Base-by-base conservation (phyloP, 2,113 vertebrate species). In the Tachuris rubrigastra region DNA sequence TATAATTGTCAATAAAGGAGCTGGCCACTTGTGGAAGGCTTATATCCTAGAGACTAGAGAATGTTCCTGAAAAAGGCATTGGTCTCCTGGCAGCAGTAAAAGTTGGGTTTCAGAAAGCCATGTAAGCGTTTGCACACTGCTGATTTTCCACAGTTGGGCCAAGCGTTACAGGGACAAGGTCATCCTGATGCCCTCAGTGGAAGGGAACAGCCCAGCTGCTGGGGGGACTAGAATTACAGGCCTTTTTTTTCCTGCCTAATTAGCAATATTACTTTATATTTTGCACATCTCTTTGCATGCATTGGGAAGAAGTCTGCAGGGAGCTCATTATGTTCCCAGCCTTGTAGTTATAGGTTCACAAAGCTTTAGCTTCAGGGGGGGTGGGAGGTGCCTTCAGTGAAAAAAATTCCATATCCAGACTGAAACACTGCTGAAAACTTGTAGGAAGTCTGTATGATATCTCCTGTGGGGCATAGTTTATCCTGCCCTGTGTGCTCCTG, bases 291-390 rank as follows among this genome's bases (percentile, higher is more conserved):
- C 74, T 94, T 55, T 92, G 89, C 67, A 80, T 73, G 71, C 22
- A 2, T 42, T 96, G 27, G 2, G 65, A 59, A 30, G 55, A 35
- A 83, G 47, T 94, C 94, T 96, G 78, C 85, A 75, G 95, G 95
- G 91, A 96, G 88, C 95, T 96, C 90, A 85, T 97, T 94, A 94
- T 84, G 75, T 83, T 96, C 55, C 81, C 47, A 62, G 72, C 46
- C 87, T 78, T 88, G 72, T 90, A 82, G 81, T 91, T 58, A 12
- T 0, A 77, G 85, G 42, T n/a, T 80, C 46, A 58, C 71, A 77
- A 63, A 94, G 88, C 59, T 50, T n/a, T 55, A 59, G 92, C 95
- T 96, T 66, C 71, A 49, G 94, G 85, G 85, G 85, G 56, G 5
- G 3, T 31, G 23, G 88, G 72, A 92, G 79, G n/a, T 49, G 78